A percentile compares a stretch with the other conserved stretches of the same genome.
Conservation (phyloP, 2,888 invertebrate genomes). For the Brachycybe producta region DNA sequence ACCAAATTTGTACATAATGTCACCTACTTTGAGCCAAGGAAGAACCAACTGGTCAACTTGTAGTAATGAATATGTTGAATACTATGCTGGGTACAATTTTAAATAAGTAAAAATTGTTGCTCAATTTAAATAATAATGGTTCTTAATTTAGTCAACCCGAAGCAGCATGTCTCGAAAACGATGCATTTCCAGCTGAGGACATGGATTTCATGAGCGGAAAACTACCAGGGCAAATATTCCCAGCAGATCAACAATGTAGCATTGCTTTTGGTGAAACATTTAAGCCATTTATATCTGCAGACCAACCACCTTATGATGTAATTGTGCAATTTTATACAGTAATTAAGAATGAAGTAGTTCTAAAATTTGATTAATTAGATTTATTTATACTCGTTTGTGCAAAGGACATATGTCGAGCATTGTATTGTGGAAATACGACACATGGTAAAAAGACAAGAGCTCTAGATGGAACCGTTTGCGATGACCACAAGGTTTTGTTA, state of each 20-base stretch:
- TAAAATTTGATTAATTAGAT: not conserved
- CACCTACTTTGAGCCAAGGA: slow-evolving; percentile 32
- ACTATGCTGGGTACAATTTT: not conserved
- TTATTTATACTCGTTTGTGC: slow-evolving; percentile 7
- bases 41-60: slow-evolving; percentile 33
- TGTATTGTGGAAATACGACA: slow-evolving; percentile 31
- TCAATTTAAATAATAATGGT: not conserved
- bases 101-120: not conserved
- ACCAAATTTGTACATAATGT: slow-evolving; percentile 28
- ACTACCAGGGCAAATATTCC: slow-evolving; percentile 30
- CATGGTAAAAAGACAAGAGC: slow-evolving; percentile 33
- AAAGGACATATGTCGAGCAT: slow-evolving; percentile 31
- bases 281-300: not conserved
- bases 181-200: slow-evolving; percentile 16
- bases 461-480: slow-evolving; percentile 33
- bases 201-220: slow-evolving; percentile 1
- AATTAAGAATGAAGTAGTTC: not conserved
- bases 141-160: not conserved
- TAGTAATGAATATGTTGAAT: slow-evolving; percentile 28
- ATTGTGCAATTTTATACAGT: slow-evolving; percentile 22
- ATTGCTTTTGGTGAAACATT: not conserved
- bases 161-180: slow-evolving; percentile 23
- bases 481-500: slow-evolving; percentile 6
- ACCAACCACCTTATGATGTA: not conserved
- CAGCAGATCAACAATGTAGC: slow-evolving; percentile 29